A percentile compares a stretch with the other conserved stretches of the same genome.
phyloP scores from a whole-genome alignment of 2,113 vertebrate species.

The Nycticorax nycticorax region DNA sequence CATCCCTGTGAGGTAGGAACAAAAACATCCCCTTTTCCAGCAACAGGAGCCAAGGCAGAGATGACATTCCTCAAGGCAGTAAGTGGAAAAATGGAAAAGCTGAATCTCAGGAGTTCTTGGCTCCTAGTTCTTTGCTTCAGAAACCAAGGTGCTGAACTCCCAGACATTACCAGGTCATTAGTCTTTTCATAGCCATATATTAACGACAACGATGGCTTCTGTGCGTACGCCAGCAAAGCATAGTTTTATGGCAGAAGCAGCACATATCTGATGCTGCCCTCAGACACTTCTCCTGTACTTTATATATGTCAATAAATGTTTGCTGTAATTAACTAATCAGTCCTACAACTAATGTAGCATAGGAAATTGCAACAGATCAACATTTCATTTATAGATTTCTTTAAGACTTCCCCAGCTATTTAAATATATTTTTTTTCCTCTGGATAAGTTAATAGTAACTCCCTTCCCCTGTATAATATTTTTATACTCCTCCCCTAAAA shows the following conservation, averaged over 20 bases:
- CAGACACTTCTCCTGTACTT: neutral
- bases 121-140: slow-evolving; percentile 6
- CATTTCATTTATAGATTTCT: neutral
- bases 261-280: neutral
- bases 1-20: slow-evolving; percentile 44
- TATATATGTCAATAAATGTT: neutral
- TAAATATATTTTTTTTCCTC: neutral
- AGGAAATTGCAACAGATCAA: neutral
- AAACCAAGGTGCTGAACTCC: neutral
- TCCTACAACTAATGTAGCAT: neutral
- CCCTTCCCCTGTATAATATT: neutral
- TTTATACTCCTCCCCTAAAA: neutral
- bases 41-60: slow-evolving; percentile 5
- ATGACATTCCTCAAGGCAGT: neutral
- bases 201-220: neutral
- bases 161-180: neutral
- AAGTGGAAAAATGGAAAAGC: neutral
- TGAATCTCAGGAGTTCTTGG: neutral
- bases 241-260: neutral
- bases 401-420: neutral
- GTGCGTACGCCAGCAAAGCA: slow-evolving; percentile 31
- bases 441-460: neutral
- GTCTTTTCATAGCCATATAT: neutral
- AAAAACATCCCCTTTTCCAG: neutral
- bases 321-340: neutral